A percentile compares a stretch with the other conserved stretches of the same genome.
These are phyloP conservation scores for Nezara viridula DNA, from an alignment of 2,888 invertebrate genomes.

Conservation along the genomic window DNA sequence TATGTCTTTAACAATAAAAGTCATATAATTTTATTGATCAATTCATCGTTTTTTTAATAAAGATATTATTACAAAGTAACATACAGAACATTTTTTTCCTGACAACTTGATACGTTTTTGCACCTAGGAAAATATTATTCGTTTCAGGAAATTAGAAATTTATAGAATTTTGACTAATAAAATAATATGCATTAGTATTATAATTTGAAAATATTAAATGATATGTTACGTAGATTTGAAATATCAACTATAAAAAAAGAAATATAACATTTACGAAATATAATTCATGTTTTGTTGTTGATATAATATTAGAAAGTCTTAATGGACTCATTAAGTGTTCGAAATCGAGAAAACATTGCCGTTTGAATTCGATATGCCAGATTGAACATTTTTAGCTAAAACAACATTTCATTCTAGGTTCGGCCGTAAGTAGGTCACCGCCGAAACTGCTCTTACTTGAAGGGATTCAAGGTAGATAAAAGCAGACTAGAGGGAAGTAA, in stretches of 20 bases:
- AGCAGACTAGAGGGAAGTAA: conserved; percentile 57
- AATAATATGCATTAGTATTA: not conserved
- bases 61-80: no score
- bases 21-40: not conserved
- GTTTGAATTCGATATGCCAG: not conserved
- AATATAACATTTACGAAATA: not conserved
- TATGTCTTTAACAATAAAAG: not conserved
- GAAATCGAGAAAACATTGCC: not conserved
- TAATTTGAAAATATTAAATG: not conserved
- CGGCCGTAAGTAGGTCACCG: conserved; percentile 56
- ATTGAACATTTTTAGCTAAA: not conserved
- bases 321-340: not conserved
- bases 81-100: no score
- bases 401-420: not conserved
- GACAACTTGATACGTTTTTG: no score
- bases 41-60: no score
- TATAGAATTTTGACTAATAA: not conserved
- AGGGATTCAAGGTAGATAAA: conserved; percentile 59
- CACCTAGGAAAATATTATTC: no score
- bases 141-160: no score
- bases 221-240: not conserved
- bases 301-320: not conserved
- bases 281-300: not conserved
- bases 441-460: conserved; percentile 57
- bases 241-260: not conserved